phyloP scores from a whole-genome alignment of 2,113 vertebrate genomes.

The Otis tarda region DNA sequence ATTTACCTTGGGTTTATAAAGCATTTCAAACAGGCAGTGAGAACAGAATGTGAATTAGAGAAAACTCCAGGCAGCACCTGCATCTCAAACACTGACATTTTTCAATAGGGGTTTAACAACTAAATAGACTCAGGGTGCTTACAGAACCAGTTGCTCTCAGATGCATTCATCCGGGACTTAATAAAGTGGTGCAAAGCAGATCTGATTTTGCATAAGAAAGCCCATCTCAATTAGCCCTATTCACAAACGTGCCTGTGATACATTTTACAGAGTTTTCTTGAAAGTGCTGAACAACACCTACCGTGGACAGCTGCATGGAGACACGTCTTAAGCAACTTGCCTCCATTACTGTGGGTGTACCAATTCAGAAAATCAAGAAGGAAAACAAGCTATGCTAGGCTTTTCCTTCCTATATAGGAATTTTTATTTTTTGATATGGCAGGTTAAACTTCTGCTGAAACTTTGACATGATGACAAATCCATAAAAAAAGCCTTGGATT shows the following conservation, averaged over 20 bases:
- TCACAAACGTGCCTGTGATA: background rate
- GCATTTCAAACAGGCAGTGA: background rate
- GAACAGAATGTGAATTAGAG: background rate
- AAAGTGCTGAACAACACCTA: background rate
- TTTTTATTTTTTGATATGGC: background rate
- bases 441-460: background rate
- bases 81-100: background rate
- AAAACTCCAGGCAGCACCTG: conserved; percentile 45
- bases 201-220: conserved; percentile 43
- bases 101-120: background rate
- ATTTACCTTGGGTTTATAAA: background rate
- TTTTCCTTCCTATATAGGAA: background rate
- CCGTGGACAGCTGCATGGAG: background rate
- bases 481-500: background rate
- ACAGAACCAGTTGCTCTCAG: background rate
- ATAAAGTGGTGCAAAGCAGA: background rate
- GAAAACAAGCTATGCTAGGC: background rate
- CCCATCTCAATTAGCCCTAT: conserved; percentile 4
- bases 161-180: background rate
- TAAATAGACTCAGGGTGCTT: background rate
- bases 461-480: background rate
- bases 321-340: background rate
- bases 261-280: background rate
- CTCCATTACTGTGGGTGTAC: background rate
- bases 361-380: background rate